Evolutionary conservation across 2,888 invertebrate species (phyloP), one percentile per base, ranked within the genome.

Genomic region (Tetrapedia diversipes): DNA sequence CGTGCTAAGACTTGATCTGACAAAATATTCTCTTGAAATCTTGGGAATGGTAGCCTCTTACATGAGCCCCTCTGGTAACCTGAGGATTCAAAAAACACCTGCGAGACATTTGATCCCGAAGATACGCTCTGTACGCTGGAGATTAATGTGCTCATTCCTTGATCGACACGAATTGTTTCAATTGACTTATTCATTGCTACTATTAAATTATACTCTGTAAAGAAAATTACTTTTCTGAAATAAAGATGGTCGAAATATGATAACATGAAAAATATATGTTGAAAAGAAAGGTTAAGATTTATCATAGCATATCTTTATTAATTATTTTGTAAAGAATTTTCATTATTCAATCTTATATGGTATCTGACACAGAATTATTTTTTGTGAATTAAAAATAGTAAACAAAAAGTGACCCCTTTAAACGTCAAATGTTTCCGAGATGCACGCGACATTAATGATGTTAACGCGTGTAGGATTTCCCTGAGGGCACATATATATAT

Each of bases 381-480:
- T n/a, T n/a, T n/a, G n/a, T n/a, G n/a, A n/a, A n/a, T n/a, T 56
- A n/a, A 47, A 63, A 39, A 63, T 14, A n/a, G 39, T 24, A 39
- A 0, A 19, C 19, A 27, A 60, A 45, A 19, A 24, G 11, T 32
- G 34, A 37, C 54, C 41, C n/a, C 47, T 59, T 43, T 66, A 32
- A 22, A 29, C 34, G 14, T 39, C 22, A 53, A 66, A 49, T 29
- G 59, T 27, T 57, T 51, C 11, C 19, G 60, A 39, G 32, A 47
- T 4, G 7, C 39, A 22, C 43, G 29, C 19, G 39, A 51, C 60
- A 54, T 60, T 61, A 61, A 75, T 66, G 76, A 75, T 65, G 65
- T 74, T 45, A 77, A 63, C 54, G 65, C 41, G 43, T 11, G 11
- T 34, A 69, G 75, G 57, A 77, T 64, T 78, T 77, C 65, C 70